Evolutionary conservation across 2,113 vertebrate species (phyloP), one percentile per base, ranked within the genome.

Genomic region (Deroptyus accipitrinus): DNA sequence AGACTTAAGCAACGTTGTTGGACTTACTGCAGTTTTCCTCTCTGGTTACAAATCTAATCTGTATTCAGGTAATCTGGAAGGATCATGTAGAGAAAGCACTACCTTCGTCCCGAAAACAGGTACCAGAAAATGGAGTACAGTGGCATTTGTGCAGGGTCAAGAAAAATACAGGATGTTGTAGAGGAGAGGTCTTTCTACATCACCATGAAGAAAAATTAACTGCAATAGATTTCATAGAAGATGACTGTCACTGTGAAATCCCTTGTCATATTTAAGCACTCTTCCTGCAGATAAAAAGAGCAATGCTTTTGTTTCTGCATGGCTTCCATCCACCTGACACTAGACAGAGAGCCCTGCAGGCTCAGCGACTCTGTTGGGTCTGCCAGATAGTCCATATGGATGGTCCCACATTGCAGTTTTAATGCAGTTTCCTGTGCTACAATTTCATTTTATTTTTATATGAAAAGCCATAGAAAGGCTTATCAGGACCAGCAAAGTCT

Each of bases 261-360:
- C 57, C 74, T 91, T 39, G 41, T 66, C 23, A 13, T 22, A 9
- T 66, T 41, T 10, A 9, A 73, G 81, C 52, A 5, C 31, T 4
- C 24, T 0, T 64, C 22, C 89, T 73, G 84, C 44, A 49, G 84
- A 13, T 49, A 15, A 80, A 85, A 74, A 2, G 51, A 94, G 83
- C 84, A 79, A 33, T 2, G 75, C 49, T 64, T 48, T 39, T 51
- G 72, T 35, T 92, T 69, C 51, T 13, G 64, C 92, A 7, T 25
- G 92, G 67, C 19, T 92, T 83, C 87, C 41, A 63, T 13, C 57
- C 0, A 2, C 7, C 17, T 88, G 92, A 90, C 90, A 30, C 86
- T 95, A 87, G 42, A 28, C 62, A 54, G 27, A 0, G 64, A 75
- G 93, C 91, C 68, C 93, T 41, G 90, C 67, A 77, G 91, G 94